Evolutionary conservation across 2,113 vertebrate species (phyloP), one percentile per base, ranked within the genome.

Genomic region (Eonycteris spelaea): DNA sequence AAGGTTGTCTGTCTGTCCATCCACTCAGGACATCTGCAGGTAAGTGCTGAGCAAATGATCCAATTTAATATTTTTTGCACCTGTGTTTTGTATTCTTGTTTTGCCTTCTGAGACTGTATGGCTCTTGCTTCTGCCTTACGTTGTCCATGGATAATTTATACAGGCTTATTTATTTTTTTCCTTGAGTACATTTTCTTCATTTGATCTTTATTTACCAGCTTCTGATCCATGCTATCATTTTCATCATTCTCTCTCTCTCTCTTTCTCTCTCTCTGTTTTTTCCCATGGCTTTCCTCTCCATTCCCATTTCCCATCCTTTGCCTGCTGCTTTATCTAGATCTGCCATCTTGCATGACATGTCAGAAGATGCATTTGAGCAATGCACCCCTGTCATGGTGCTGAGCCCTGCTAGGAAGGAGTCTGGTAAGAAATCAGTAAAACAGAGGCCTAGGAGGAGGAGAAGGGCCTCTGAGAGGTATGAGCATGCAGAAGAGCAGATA

Each of bases 21-120:
- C 99, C 74, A 98, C 99, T 98, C 99, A 99, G 98, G 99, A 99
- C 98, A 99, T 99, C 98, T 99, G 99, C 99, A 99, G 99, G 99
- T 99, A 98, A 94, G 98, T 98, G 80, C 71, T 86, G 91, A 96
- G 83, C 83, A 90, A 92, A 77, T 43, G 59, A 24, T 48, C 91
- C 9, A 92, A 11, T 57, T 95, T 59, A 73, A 5, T 77, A 63
- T 57, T 45, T 19, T 80, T 74, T 53, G 70, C 63, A 57, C 3
- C 48, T 48, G 35, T 15, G 48, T 77, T 68, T 13, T 14, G 55
- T 78, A 80, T 19, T 77, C 90, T 65, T 68, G 70, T 57, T 71
- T 59, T 94, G 59, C 92, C 4, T 86, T 63, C 35, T 74, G 89
- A 90, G 84, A 65, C 82, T 86, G 26, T 21, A n/a, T 95, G 96